Base-by-base conservation (phyloP, 2,113 vertebrate species). In the Hippocampus guttulatus region DNA sequence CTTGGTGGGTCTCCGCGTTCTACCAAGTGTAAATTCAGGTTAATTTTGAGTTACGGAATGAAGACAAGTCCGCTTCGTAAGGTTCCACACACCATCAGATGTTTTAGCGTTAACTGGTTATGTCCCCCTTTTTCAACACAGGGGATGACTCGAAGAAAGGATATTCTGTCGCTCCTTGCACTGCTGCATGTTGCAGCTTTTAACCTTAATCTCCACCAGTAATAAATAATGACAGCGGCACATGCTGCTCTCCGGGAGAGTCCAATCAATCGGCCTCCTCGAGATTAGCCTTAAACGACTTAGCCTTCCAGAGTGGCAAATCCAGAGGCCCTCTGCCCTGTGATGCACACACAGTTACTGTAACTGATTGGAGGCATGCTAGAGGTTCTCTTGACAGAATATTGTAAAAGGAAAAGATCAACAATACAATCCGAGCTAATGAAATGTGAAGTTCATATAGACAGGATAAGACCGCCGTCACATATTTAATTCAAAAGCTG, bases 251-350 rank as follows among this genome's bases (percentile, higher is more conserved):
- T 87, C 81, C 83, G 27, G 38, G 82, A 64, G 81, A 92, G 88
- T 91, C 88, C 91, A 94, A 94, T 93, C 91, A 92, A 91, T 92
- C 88, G 92, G 91, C 88, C 90, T 92, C 87, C 88, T 92, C 25
- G 47, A 92, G 95, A 95, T 95, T 95, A 95, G 88, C 85, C 80
- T 84, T 93, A 94, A 95, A 93, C 89, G 90, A 89, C 94, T 96
- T 95, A 94, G 87, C 91, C 67, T 15, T n/a, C 83, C 86, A 82
- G 85, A 76, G 86, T 66, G 57, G 87, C 49, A 83, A 92, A 92
- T 90, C 90, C 87, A 91, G 83, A 82, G 85, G 79, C 85, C 80
- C 82, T 85, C 76, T 76, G 87, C 77, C 71, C 81, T 85, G 67
- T 83, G 82, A 80, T 82, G 78, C 45, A 79, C 71, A 63, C 55